Base-by-base conservation (phyloP, 2,888 invertebrate species). In the Coremacera marginata region DNA sequence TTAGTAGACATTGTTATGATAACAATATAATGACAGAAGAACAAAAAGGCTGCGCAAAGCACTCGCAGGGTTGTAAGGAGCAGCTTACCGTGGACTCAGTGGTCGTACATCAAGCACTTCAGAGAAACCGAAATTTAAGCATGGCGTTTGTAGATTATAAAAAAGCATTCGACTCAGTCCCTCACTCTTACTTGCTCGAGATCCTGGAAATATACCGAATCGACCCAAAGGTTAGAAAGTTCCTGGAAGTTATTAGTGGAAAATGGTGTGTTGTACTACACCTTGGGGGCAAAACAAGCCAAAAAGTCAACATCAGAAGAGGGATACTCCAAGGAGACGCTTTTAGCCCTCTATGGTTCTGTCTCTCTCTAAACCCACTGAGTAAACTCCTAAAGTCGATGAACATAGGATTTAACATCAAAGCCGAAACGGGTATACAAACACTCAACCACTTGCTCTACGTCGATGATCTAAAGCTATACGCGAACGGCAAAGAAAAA, bases 261-360 rank as follows among this genome's bases (percentile, higher is more conserved):
- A 31, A 5, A 5, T 31, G 31, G 31, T 31, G 31, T 31, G 31
- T 31, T 31, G 5, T 31, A 71, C 31, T 71, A 16, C 44, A 37
- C n/a, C 5, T 71, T 16, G 60, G 37, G 37, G 27, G 11, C 7
- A 22, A 34, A 19, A 25, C 11, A 4, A 71, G 34, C 37, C 34
- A 9, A 16, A 55, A 55, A 25, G 57, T 71, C 55, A 8, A 19
- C 19, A 71, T 71, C 8, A 71, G 44, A 37, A 57, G 19, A 16
- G 71, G 71, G 3, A 71, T 71, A 71, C 31, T 71, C 25, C 57
- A 71, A 31, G 57, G 71, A 19, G 71, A 57, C n/a, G 71, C 71
- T 19, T 37, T 71, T 16, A 57, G 55, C 14, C 71, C 71, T 3
- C 57, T 71, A 31, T 71, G 71, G 71, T 71, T 71, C 51, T 55